Evolutionary conservation across 2,888 invertebrate genomes (phyloP).

Genomic region (Cephus runcator): DNA sequence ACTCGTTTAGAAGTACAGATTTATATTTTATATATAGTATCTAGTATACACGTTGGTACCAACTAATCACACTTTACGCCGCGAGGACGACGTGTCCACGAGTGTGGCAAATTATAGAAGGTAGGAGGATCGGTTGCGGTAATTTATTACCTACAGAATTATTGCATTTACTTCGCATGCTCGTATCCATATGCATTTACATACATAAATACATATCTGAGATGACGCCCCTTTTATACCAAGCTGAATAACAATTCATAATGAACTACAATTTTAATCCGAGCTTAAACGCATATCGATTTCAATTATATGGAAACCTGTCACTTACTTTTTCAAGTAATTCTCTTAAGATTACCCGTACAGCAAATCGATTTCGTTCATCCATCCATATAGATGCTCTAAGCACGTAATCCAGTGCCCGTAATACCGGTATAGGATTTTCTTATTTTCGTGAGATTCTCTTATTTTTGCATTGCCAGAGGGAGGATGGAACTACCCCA

Average conservation of each 20-base stretch:
- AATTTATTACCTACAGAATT: conserved; percentile 27
- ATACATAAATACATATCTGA: not conserved
- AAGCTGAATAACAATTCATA: not conserved
- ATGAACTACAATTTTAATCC: not conserved
- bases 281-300: not conserved
- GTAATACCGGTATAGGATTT: not conserved
- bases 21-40: not conserved
- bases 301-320: not conserved
- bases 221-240: not conserved
- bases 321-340: not conserved
- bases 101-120: conserved; percentile 21
- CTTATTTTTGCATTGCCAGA: not conserved
- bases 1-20: not conserved
- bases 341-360: not conserved
- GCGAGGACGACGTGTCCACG: conserved; percentile 22
- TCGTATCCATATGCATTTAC: not conserved
- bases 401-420: not conserved
- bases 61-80: conserved; percentile 33
- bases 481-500: not conserved
- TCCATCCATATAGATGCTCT: not conserved
- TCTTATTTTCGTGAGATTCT: not conserved
- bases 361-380: not conserved
- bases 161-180: conserved; percentile 13
- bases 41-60: conserved; percentile 23
- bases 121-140: conserved; percentile 25